Evolutionary conservation across 2,888 invertebrate genomes (phyloP).

Genomic region (Rapana venosa): DNA sequence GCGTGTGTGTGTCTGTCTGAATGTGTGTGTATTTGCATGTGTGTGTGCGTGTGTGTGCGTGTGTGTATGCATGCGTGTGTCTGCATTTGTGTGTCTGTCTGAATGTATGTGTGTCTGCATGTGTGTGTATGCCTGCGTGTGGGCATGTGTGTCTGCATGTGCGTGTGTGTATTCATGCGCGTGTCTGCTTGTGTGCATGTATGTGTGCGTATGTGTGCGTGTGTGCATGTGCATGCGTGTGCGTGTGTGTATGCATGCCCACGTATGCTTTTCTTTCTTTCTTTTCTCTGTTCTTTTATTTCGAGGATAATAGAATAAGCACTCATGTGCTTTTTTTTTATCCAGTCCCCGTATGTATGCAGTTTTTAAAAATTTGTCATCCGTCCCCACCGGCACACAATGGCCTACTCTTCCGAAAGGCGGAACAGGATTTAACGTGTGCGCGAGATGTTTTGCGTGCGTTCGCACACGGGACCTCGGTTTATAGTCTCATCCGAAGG

Average conservation of each 20-base stretch:
- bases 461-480: no score
- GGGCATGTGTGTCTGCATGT: background rate
- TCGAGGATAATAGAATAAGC: no score
- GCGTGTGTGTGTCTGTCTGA: background rate
- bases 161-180: background rate
- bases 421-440: no score
- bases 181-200: background rate
- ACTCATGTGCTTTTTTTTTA: no score
- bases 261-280: no score
- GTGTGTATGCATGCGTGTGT: background rate
- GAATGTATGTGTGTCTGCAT: conserved; percentile 38
- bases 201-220: background rate
- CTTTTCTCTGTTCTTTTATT: no score
- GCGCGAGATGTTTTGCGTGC: no score
- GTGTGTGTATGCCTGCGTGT: background rate
- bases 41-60: background rate
- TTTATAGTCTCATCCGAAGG: no score
- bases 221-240: background rate
- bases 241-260: background rate
- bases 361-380: no score
- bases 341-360: no score
- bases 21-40: background rate
- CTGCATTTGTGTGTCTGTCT: background rate
- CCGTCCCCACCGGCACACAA: no score
- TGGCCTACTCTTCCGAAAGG: no score